Conservation (phyloP, 2,113 vertebrate species). For the Pseudorhombus dupliciocellatus region DNA sequence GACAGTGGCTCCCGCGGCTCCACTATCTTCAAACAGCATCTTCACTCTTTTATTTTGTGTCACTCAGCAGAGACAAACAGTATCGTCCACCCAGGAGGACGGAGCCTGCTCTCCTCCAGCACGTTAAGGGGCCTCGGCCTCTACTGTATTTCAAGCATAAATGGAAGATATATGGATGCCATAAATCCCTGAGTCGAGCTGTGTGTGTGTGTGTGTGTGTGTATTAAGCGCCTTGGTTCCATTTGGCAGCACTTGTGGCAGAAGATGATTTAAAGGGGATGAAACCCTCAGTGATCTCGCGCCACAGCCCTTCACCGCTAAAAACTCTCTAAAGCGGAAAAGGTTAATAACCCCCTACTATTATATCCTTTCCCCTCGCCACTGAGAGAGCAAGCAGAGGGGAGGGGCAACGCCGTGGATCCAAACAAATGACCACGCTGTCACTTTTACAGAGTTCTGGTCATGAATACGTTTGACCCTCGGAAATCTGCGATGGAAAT, state of each 20-base stretch:
- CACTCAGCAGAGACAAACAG: conserved; percentile 31
- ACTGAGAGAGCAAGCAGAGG: conserved; percentile 49
- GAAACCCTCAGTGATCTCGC: conserved; percentile 58
- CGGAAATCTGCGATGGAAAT: too few species aligned
- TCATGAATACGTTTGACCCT: too few species aligned
- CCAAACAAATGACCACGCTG: neutral
- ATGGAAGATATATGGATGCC: conserved; percentile 68
- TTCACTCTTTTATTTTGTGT: neutral
- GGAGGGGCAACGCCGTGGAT: conserved; percentile 4
- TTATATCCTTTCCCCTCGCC: conserved; percentile 63
- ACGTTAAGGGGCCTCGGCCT: conserved; percentile 47
- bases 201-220: conserved; percentile 31
- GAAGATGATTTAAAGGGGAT: conserved; percentile 75
- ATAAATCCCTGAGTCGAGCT: conserved; percentile 65
- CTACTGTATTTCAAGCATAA: conserved; percentile 50
- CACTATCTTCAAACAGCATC: conserved; percentile 15
- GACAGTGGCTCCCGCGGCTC: conserved; percentile 22
- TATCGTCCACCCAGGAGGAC: conserved; percentile 20
- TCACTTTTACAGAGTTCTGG: neutral
- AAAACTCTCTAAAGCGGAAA: conserved; percentile 77
- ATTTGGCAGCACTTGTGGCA: conserved; percentile 68
- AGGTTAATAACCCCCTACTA: conserved; percentile 72
- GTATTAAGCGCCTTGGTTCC: conserved; percentile 64
- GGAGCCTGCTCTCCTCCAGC: conserved; percentile 24
- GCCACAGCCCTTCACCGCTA: conserved; percentile 67